Evolutionary conservation across 2,888 invertebrate species (phyloP), one percentile per base, ranked within the genome.

Genomic region (Ptychoptera albimana): DNA sequence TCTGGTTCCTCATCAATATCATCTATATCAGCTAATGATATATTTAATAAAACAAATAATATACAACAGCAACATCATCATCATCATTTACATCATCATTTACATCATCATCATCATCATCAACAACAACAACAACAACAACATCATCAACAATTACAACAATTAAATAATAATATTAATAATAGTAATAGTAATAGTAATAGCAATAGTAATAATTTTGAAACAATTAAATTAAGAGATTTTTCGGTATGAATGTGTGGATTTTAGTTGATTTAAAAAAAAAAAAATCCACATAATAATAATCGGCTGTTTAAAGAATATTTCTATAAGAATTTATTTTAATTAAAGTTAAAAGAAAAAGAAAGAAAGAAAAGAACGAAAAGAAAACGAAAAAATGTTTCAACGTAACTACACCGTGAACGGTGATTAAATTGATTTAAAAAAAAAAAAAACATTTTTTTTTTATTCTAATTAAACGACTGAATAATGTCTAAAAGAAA

Each of bases 61-160:
- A 50, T 45, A 45, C 46, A 51, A 12, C 53, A n/a, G n/a, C n/a
- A 52, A 46, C 55, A 55, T 46, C 50, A 53, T 11, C 59, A 60
- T 50, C 55, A 55, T 13, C 48, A 54, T 43, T 56, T 56, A 65
- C 60, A 61, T 71, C 50, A 67, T 69, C 53, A 69, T 68, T 64
- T 70, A 68, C 64, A 70, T 67, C 50, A 55, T 68, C 44, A 70
- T 67, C 55, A 70, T 69, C 56, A 70, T 69, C 50, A 72, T 68
- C 43, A 70, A 69, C 58, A 70, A 71, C 66, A 67, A 71, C 60
- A 68, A 71, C 54, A 67, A 71, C 56, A 66, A 69, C 60, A 67
- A 71, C 63, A 67, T 70, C 57, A 69, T 71, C 47, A 35, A 43
- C 23, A 46, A 14, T 35, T 45, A 46, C 44, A 48, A 46, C 48